These are phyloP conservation scores for Orbicella faveolata DNA, from an alignment of 64 coral and sea anemone genomes.

Conservation along the genomic window DNA sequence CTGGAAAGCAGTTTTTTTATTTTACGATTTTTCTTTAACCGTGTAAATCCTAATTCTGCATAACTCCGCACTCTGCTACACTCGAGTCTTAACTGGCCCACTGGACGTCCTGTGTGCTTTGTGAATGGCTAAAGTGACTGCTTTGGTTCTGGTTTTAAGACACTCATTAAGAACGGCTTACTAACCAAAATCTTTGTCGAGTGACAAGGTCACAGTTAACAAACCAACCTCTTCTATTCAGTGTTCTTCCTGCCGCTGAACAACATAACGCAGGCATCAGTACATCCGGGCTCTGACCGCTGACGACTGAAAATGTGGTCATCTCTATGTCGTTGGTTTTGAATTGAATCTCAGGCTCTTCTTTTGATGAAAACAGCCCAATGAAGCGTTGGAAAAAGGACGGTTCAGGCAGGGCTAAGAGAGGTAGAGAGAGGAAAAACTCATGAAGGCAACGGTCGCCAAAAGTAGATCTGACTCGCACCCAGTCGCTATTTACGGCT, in stretches of 20 bases:
- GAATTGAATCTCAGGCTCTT: background rate
- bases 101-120: too few species aligned
- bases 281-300: conserved; percentile 29
- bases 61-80: too few species aligned
- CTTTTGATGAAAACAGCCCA: conserved; percentile 21
- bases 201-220: background rate
- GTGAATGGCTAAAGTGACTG: too few species aligned
- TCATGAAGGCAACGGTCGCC: background rate
- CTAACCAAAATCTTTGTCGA: too few species aligned
- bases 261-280: background rate
- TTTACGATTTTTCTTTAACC: too few species aligned
- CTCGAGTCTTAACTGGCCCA: too few species aligned
- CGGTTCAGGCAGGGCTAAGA: background rate
- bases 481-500: too few species aligned
- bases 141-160: too few species aligned
- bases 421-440: background rate
- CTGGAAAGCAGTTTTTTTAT: too few species aligned
- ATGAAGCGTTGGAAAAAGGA: conserved; percentile 42
- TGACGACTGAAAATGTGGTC: conserved; percentile 41
- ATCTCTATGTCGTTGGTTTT: conserved; percentile 64
- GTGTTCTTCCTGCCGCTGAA: background rate
- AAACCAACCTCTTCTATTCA: background rate
- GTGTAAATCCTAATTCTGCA: too few species aligned
- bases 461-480: too few species aligned
- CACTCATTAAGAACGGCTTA: too few species aligned